Conservation (phyloP, 2,113 vertebrate species). For the Amia ocellicauda region DNA sequence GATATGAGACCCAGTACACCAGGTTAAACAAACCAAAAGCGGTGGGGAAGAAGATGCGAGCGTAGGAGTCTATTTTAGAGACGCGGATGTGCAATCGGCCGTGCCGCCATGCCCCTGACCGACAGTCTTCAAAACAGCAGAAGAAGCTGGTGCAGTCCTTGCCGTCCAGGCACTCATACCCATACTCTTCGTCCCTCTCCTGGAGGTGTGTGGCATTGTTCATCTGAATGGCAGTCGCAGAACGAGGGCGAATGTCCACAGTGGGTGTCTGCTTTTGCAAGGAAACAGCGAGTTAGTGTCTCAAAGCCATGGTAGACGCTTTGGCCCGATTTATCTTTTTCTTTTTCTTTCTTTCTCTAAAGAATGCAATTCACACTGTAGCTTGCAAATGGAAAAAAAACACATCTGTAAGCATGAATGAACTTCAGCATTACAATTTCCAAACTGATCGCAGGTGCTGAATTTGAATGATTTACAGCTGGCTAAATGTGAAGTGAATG, state of each 20-base stretch:
- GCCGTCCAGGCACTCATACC: slow-evolving; percentile 95
- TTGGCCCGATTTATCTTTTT: slow-evolving; percentile 21
- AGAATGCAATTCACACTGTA: slow-evolving; percentile 41
- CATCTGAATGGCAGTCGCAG: slow-evolving; percentile 96
- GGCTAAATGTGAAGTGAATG: slow-evolving; percentile 24
- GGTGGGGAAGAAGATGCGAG: slow-evolving; percentile 96
- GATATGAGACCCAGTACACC: slow-evolving; percentile 97
- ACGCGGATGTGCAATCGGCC: slow-evolving; percentile 95
- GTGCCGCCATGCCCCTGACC: slow-evolving; percentile 93
- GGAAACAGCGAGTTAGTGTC: slow-evolving; percentile 26
- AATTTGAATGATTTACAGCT: slow-evolving; percentile 36
- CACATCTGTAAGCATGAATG: slow-evolving; percentile 28
- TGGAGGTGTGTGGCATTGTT: slow-evolving; percentile 98
- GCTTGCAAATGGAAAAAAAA: slow-evolving; percentile 35
- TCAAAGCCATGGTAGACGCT: slow-evolving; percentile 8
- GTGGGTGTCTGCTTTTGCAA: slow-evolving; percentile 83
- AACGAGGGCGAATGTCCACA: slow-evolving; percentile 94
- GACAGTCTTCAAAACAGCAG: slow-evolving; percentile 98
- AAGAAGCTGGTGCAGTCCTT: slow-evolving; percentile 99
- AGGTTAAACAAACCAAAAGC: slow-evolving; percentile 97
- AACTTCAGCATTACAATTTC: no score
- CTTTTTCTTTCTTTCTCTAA: slow-evolving; percentile 26
- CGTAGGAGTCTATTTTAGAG: slow-evolving; percentile 97
- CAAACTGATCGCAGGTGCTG: slow-evolving; percentile 31
- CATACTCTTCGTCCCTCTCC: slow-evolving; percentile 94